Conservation (phyloP, 2,113 vertebrate species). For the Narcine bancroftii region DNA sequence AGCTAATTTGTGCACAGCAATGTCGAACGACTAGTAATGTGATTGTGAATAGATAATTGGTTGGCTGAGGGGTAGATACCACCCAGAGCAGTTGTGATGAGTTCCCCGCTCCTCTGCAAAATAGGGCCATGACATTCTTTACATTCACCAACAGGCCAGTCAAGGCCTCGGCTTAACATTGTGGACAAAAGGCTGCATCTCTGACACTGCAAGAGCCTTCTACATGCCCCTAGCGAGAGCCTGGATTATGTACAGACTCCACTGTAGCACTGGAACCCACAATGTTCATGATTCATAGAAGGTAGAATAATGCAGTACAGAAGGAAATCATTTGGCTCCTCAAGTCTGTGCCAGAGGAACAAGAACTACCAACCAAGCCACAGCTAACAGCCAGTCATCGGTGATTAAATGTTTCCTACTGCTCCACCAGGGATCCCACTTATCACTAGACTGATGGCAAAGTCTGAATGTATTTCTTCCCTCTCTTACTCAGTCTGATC, state of each 20-base stretch:
- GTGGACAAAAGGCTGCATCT: not conserved
- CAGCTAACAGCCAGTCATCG: not conserved
- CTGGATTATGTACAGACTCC: not conserved
- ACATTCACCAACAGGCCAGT: not conserved
- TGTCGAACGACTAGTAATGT: not conserved
- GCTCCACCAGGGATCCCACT: not conserved
- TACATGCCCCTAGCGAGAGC: not conserved
- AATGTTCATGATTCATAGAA: not conserved
- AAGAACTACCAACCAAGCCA: not conserved
- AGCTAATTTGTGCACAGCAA: not conserved
- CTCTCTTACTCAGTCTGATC: not conserved
- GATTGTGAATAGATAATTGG: not conserved
- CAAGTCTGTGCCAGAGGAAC: not conserved
- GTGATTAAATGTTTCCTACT: not conserved
- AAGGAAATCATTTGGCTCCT: not conserved
- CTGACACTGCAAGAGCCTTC: not conserved
- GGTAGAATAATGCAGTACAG: not conserved
- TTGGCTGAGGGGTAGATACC: no score
- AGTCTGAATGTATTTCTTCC: not conserved
- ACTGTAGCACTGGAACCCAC: not conserved
- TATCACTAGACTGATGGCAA: not conserved
- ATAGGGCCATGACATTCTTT: not conserved
- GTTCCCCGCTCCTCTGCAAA: not conserved
- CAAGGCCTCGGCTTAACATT: not conserved
- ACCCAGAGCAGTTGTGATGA: no score